Base-by-base conservation (phyloP, 2,888 invertebrate species). In the Hylaea fasciaria region DNA sequence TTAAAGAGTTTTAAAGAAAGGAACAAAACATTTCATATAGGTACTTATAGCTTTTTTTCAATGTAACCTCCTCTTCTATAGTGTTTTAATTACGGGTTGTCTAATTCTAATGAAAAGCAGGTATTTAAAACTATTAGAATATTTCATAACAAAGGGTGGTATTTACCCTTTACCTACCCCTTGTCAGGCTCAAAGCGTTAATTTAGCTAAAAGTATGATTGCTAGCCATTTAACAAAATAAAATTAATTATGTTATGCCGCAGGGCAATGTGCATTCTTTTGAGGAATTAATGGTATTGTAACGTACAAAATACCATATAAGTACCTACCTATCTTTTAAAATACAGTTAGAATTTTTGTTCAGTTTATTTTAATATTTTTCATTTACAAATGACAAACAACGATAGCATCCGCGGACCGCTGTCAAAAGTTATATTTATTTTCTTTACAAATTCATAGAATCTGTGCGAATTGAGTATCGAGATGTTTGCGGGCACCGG, bases 341-440 rank as follows among this genome's bases (percentile, higher is more conserved):
- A n/a, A 37, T 37, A 35, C 2, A 35, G n/a, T 35, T 2, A 35
- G 35, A 7, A 2, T 74, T 76, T 78, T 81, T 74, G 74, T 78
- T 75, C 66, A 2, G 12, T 40, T 78, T 72, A 77, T 78, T 81
- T 80, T 78, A 76, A 72, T 79, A 78, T 84, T 85, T 80, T 81
- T 75, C 80, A 84, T 84, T 80, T 73, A 80, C 78, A 80, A 83
- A 81, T 83, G 84, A 86, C 85, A 89, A 91, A 90, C 83, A 90
- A 83, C 80, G 89, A 89, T 90, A 84, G 78, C 77, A 90, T 89
- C 87, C 82, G 76, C 78, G 78, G 81, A 83, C 80, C 85, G 86
- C 88, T 91, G 91, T 91, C 92, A 91, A 83, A 91, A 91, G 90
- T 90, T 89, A 89, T 91, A 91, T 92, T 91, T 91, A 91, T 92